phyloP scores from a whole-genome alignment of 2,888 invertebrate genomes.

The Lottia gigantea region DNA sequence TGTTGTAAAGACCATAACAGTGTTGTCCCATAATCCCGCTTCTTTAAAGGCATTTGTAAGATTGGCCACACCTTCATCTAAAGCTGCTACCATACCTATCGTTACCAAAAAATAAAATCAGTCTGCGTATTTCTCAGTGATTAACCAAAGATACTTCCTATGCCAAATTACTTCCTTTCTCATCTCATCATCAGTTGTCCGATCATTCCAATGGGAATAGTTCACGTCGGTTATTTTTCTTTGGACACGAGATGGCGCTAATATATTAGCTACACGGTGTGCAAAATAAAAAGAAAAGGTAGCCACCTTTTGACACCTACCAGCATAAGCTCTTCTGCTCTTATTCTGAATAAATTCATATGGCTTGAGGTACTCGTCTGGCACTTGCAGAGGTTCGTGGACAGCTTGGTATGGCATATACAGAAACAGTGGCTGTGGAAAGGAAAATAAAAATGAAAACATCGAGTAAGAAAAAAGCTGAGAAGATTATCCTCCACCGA shows the following conservation, averaged over 20 bases:
- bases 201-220: too few relatives aligned
- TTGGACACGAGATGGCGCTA: too few relatives aligned
- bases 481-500: too few relatives aligned
- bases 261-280: too few relatives aligned
- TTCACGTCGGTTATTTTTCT: too few relatives aligned
- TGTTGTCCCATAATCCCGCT: slow-evolving; percentile 80
- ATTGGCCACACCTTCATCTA: slow-evolving; percentile 87
- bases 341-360: slow-evolving; percentile 23
- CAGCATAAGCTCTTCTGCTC: slow-evolving; percentile 26
- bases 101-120: background rate
- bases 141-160: too few relatives aligned
- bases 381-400: slow-evolving; percentile 26
- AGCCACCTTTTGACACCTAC: slow-evolving; percentile 13
- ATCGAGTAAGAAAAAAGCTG: too few relatives aligned
- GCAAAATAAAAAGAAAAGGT: too few relatives aligned
- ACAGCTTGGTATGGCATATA: slow-evolving; percentile 32
- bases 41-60: slow-evolving; percentile 78
- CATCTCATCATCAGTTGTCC: too few relatives aligned
- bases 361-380: slow-evolving; percentile 17
- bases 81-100: slow-evolving; percentile 79
- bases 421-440: slow-evolving; percentile 47
- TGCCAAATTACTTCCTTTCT: too few relatives aligned
- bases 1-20: slow-evolving; percentile 85
- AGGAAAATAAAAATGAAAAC: slow-evolving; percentile 1
- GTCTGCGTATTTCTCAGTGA: too few relatives aligned